Base-by-base conservation (phyloP, 2,113 vertebrate species). In the Mus pahari region DNA sequence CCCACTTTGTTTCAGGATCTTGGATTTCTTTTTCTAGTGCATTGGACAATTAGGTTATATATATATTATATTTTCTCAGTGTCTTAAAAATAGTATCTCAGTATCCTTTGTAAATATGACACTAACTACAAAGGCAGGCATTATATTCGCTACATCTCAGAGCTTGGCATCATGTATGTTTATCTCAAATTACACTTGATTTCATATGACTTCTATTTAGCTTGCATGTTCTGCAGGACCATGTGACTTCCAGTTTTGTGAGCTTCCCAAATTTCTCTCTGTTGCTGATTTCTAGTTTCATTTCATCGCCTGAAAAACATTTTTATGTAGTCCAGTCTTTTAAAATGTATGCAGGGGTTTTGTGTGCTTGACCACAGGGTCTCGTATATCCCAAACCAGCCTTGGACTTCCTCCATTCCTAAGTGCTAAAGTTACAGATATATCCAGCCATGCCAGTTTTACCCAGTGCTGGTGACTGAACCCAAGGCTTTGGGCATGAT, bases 211-310 rank as follows among this genome's bases (percentile, higher is more conserved):
- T 88, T 70, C 62, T 71, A 14, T 28, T 68, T 55, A 39, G 39
- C 10, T 55, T n/a, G 58, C 64, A 81, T 31, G 2, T 73, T 73
- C 48, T 42, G 3, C 55, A 66, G 84, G 22, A 70, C 12, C 62
- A 39, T 92, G 55, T 48, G 36, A 68, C 26, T 93, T 92, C 77
- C 22, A 39, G 26, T 19, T 86, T 70, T 92, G 20, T 91, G 31
- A 79, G 16, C 58, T 92, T 89, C 31, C 55, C 64, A 82, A n/a
- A 92, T 50, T 71, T 94, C 31, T 71, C 70, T 71, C 33, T 75
- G 45, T 89, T 58, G 33, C 78, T 81, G 33, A 81, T n/a, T 39
- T 58, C 78, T 81, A 81, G 19, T 53, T 81, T 81, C 19, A 75
- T 33, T 82, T 73, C 10, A 74, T 26, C 91, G 11, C 16, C 55